Evolutionary conservation across 2,113 vertebrate species (phyloP), one percentile per base, ranked within the genome.

Genomic region (Odobenus rosmarus): DNA sequence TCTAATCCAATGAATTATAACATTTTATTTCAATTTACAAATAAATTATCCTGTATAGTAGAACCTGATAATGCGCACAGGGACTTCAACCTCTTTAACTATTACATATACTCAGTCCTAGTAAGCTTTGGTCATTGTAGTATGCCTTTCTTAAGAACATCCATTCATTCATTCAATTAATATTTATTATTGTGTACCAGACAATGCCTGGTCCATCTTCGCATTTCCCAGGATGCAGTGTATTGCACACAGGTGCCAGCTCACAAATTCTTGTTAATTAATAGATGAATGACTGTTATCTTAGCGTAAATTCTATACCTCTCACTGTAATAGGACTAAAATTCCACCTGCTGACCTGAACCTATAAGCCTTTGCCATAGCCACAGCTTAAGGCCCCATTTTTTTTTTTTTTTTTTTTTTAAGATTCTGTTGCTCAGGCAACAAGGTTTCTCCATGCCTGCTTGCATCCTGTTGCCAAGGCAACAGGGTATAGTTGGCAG

Each of bases 341-440:
- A 92, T 81, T 62, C 93, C 74, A 33, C 18, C 33, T 42, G 61
- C 18, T 61, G 61, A 28, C 33, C 86, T 76, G 72, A 96, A 69
- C 80, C 39, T 89, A 64, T 46, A 95, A 49, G 84, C 53, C 28
- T 95, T 90, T 89, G 33, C 33, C 42, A 67, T 67, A 88, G 59
- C 28, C 57, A 87, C 31, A 95, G 81, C 14, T 77, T 86, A 95
- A 97, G 49, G 10, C 16, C 33, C 64, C 21, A 4, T 3, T 19
- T 9, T 33, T 81, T 93, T 87, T 76, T n/a, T n/a, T n/a, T n/a
- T 93, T 49, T 33, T 81, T 93, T 87, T 76, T 94, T 49, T 33
- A 57, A 87, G 87, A 76, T 93, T 55, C 49, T 91, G 97, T 97
- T 98, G 85, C 93, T 96, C 69, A 94, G 87, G 93, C 95, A 98